Conservation (phyloP, 2,113 vertebrate genomes). For the Glaucidium brasilianum region DNA sequence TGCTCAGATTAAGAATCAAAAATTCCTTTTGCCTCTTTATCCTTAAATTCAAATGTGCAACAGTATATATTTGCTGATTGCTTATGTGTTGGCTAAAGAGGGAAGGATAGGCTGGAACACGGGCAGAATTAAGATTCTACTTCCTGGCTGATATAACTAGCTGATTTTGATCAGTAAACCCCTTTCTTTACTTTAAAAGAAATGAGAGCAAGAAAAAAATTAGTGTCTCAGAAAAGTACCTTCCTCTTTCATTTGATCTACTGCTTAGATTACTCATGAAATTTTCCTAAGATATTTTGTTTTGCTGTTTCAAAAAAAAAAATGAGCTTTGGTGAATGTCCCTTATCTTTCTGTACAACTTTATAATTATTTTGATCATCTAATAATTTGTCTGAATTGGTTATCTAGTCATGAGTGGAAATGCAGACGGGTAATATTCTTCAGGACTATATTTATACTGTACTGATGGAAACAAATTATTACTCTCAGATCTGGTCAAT, state of each 20-base stretch:
- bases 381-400: not conserved
- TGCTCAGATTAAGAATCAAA: not conserved
- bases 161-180: not conserved
- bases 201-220: not conserved
- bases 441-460: not conserved
- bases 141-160: not conserved
- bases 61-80: not conserved
- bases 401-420: not conserved
- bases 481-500: not conserved
- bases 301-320: not conserved
- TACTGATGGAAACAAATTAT: not conserved
- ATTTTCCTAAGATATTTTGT: not conserved
- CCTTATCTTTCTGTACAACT: not conserved
- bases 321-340: fast-evolving
- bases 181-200: not conserved
- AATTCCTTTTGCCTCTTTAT: not conserved
- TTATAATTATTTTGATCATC: not conserved
- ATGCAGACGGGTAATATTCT: not conserved
- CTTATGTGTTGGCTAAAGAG: not conserved
- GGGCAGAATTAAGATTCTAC: not conserved
- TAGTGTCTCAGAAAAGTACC: not conserved
- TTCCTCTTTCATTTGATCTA: not conserved
- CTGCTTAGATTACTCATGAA: not conserved
- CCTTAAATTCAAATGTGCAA: not conserved
- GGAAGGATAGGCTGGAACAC: not conserved